A percentile compares a stretch with the other conserved stretches of the same genome.
phyloP scores from a whole-genome alignment of 2,113 vertebrate genomes.

The Hymenochirus boettgeri region DNA sequence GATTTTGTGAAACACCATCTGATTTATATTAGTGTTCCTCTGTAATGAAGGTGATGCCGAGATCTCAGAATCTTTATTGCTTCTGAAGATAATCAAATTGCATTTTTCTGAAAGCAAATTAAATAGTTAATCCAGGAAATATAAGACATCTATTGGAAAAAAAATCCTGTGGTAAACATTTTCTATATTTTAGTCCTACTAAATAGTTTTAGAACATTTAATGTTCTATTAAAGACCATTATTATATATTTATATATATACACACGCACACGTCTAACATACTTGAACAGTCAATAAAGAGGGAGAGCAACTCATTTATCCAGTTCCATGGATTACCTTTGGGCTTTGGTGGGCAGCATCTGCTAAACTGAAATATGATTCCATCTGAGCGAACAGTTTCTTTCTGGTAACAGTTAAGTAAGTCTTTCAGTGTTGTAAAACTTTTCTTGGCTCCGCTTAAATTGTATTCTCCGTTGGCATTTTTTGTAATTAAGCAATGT shows the following conservation, averaged over 20 bases:
- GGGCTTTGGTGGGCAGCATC: constrained; percentile 83
- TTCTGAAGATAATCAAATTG: constrained; percentile 89
- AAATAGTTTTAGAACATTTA: no score
- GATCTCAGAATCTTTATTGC: constrained; percentile 71
- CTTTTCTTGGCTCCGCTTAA: constrained; percentile 85
- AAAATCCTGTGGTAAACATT: no score
- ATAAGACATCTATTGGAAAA: no score
- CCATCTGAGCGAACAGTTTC: constrained; percentile 92
- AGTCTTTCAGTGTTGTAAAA: constrained; percentile 81
- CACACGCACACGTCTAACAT: no score
- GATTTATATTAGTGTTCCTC: constrained; percentile 86
- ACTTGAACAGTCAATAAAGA: not conserved
- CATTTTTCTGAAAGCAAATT: constrained; percentile 90
- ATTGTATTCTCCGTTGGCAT: constrained; percentile 76
- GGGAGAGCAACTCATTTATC: constrained; percentile 27
- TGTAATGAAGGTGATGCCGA: constrained; percentile 70
- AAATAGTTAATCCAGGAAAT: no score
- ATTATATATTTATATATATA: no score
- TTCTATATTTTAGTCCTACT: no score
- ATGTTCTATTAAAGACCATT: no score
- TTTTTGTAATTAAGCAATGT: constrained; percentile 88
- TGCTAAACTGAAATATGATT: constrained; percentile 89
- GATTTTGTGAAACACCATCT: constrained; percentile 99
- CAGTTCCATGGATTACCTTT: constrained; percentile 70
- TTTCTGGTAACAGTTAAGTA: constrained; percentile 92